Evolutionary conservation across 2,888 invertebrate genomes (phyloP), one percentile per base, ranked within the genome.

Genomic region (Parnassius orleans): DNA sequence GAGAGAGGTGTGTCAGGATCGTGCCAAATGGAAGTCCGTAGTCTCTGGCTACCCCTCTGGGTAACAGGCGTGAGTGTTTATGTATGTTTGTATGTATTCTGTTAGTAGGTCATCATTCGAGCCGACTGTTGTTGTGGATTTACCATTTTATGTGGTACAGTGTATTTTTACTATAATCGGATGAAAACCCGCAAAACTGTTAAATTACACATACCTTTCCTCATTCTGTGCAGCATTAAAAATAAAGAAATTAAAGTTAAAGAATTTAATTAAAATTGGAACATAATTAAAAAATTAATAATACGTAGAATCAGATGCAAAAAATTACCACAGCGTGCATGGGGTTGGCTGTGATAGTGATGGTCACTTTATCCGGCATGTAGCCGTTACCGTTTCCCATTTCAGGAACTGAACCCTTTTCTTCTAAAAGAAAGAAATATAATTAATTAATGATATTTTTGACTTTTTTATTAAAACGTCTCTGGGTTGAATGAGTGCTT

Each of bases 321-420:
- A 12, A 24, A 10, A 44, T 90, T 84, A 94, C 95, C 93, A 95
- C 95, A 72, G 94, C 93, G 74, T 95, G 95, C 80, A 96, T 92
- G 42, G 95, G 95, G 83, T 96, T 96, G 60, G 95, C 93, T 7
- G 95, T 95, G 73, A 95, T 95, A 62, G 95, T 95, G 76, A 95
- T 95, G 57, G 92, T 89, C 67, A 91, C 90, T 72, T 91, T 92
- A 10, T 91, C 88, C 5, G 92, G 87, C 59, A 90, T 86, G 75
- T 92, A 92, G 15, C 92, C 92, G 71, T 92, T 92, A 14, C 82
- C 74, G 9, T 83, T 84, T 7, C 83, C 84, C 11, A 76, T 76
- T 63, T 89, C 90, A 0, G 88, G 83, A 2, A 76, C 85, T 0
- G 90, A 79, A 1, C 82, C 86, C 69, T 91, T 90, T 70, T 91